Evolutionary conservation across 2,888 invertebrate genomes (phyloP), one percentile per base, ranked within the genome.

Genomic region (Cryptosula pallasiana): DNA sequence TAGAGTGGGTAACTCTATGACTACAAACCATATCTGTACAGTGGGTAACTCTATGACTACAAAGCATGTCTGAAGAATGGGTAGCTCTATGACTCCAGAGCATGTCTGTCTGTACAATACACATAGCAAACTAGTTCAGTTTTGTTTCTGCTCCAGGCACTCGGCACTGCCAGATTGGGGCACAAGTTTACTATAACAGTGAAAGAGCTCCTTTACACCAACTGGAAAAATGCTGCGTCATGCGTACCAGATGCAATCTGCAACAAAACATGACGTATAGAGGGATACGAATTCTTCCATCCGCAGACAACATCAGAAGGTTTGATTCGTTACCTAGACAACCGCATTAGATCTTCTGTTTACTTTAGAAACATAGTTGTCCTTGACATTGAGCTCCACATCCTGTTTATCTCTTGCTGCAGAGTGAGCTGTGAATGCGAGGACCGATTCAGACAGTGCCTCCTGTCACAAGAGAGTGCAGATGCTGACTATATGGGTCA

Each of bases 231-330:
- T 57, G 57, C 57, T 57, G 57, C 25, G 20, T 23, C 25, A 57
- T 57, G 13, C 20, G 57, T 16, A 57, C 3, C n/a, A 57, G 20
- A 57, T 57, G 57, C n/a, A 25, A 57, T 23, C 57, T 57, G 25
- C 57, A 57, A 23, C n/a, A 9, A 57, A 23, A 25, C 25, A 25
- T 16, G 5, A 13, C 20, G 13, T 25, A n/a, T 25, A 16, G n/a
- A 25, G 57, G 57, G 5, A 5, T 57, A 23, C 13, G 13, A 57
- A 57, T 23, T 57, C 57, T 23, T 5, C 5, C 57, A 16, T 16
- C 57, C 13, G 57, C 57, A n/a, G 57, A 57, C 25, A 57, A 57
- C n/a, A 16, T 57, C 25, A 13, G 57, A 23, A 57, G 57, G 57
- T 57, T 9, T 16, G 57, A 23, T n/a, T n/a, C n/a, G n/a, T n/a